Conservation (phyloP, 2,113 vertebrate genomes). For the Dromaius novaehollandiae region DNA sequence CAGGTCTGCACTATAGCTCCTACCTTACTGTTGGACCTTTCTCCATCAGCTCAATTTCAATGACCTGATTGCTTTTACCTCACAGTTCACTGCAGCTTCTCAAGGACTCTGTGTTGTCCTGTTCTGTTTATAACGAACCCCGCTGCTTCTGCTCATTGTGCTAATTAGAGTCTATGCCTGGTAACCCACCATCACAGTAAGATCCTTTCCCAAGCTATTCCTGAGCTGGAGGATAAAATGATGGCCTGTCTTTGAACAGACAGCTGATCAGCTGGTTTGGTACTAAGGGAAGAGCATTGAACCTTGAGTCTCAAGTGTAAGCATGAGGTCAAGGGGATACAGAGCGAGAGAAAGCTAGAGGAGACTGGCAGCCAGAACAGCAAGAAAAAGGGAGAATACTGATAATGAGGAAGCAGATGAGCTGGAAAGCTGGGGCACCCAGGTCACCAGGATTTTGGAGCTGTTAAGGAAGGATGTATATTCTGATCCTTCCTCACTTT, state of each 20-base stretch:
- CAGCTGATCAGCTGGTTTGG: not conserved
- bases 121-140: not conserved
- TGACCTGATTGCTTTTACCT: not conserved
- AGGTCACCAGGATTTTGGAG: not conserved
- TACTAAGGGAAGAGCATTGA: not conserved
- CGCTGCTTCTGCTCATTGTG: not conserved
- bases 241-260: not conserved
- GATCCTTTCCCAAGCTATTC: not conserved
- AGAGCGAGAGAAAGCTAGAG: not conserved
- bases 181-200: not conserved
- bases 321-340: not conserved
- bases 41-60: not conserved
- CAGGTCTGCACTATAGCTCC: not conserved
- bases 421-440: not conserved
- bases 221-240: not conserved
- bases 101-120: not conserved
- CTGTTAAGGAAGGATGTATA: not conserved
- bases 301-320: not conserved
- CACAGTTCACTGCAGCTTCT: not conserved
- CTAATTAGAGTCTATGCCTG: not conserved
- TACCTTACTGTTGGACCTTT: not conserved
- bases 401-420: not conserved
- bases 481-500: not conserved
- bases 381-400: not conserved
- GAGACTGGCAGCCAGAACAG: not conserved